Conservation (phyloP, 2,888 invertebrate species). For the Bugulina stolonifera region DNA sequence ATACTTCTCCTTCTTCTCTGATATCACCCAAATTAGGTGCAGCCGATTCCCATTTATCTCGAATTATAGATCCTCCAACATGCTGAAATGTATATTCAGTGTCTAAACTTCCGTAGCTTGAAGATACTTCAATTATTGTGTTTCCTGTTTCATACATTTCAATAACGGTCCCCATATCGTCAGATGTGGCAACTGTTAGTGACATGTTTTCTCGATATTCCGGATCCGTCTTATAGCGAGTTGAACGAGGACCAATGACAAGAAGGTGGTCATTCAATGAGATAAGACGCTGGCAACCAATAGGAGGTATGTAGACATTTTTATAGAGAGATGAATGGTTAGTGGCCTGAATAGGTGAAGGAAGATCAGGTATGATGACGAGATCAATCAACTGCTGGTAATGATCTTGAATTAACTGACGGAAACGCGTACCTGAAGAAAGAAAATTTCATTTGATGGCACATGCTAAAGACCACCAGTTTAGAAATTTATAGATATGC, state of each 20-base stretch:
- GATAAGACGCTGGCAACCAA: background rate
- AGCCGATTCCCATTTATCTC: background rate
- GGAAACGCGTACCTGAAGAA: background rate
- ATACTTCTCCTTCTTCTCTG: background rate
- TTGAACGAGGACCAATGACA: background rate
- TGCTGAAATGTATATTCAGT: background rate
- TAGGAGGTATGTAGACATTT: constrained; percentile 14
- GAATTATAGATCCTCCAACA: background rate
- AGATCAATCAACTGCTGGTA: constrained; percentile 17
- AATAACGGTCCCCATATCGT: background rate
- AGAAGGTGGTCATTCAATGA: background rate
- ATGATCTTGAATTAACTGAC: background rate
- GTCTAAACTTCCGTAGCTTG: background rate
- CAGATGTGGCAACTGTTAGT: too few relatives aligned
- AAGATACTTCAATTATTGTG: background rate
- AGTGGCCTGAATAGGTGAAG: background rate
- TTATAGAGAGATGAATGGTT: background rate
- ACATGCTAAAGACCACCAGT: too few relatives aligned
- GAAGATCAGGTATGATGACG: background rate
- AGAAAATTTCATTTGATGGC: too few relatives aligned
- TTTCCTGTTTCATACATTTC: background rate
- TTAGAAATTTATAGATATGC: too few relatives aligned
- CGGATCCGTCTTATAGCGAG: background rate
- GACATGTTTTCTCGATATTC: background rate
- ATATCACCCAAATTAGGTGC: constrained; percentile 8